These are phyloP conservation scores for Drosophila borborema DNA, from an alignment of 2,888 invertebrate genomes.

Conservation along the genomic window DNA sequence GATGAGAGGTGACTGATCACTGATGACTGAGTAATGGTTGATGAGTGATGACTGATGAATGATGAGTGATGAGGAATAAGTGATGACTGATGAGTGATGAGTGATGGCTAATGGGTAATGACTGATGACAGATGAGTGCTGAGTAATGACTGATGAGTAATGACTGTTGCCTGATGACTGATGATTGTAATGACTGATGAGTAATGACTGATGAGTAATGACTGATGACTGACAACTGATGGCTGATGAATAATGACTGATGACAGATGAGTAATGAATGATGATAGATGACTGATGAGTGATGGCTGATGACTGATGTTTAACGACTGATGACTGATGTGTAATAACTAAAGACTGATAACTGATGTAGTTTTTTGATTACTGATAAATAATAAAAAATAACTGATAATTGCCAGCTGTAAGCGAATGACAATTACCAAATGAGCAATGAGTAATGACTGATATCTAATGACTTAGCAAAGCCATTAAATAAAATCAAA, in stretches of 20 bases:
- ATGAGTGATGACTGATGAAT: neutral
- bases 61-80: neutral
- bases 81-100: neutral
- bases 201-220: neutral
- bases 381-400: neutral
- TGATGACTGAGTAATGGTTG: neutral
- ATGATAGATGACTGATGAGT: neutral
- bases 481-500: neutral
- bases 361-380: too few relatives aligned
- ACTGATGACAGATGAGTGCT: neutral
- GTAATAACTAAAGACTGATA: neutral
- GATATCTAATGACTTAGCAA: neutral
- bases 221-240: neutral
- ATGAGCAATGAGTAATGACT: neutral
- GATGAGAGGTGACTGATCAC: neutral
- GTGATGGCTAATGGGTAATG: neutral
- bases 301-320: neutral
- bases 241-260: neutral
- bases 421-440: too few relatives aligned
- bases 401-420: neutral
- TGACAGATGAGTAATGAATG: neutral
- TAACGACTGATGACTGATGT: neutral
- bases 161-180: neutral
- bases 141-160: neutral
- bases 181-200: neutral